Percentiles rank a stretch among this genome's conserved stretches.
Conservation (phyloP, 2,888 invertebrate species). For the Epiblema foenella region DNA sequence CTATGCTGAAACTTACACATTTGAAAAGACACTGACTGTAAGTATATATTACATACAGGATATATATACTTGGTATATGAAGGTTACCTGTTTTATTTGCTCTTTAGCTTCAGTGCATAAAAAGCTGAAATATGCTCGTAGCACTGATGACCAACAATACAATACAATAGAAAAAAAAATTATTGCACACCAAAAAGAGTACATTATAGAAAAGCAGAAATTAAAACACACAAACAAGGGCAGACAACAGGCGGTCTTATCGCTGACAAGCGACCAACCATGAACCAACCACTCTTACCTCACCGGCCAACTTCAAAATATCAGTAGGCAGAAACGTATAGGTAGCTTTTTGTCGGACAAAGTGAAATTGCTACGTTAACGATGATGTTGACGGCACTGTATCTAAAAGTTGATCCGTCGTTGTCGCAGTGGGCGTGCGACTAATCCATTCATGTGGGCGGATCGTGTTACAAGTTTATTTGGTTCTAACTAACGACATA, state of each 20-base stretch:
- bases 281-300: too few species aligned
- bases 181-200: too few species aligned
- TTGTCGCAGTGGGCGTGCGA: conserved; percentile 27
- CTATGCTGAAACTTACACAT: too few species aligned
- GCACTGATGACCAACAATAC: too few species aligned
- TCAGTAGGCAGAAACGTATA: not conserved
- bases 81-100: too few species aligned
- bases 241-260: too few species aligned
- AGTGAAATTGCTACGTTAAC: conserved; percentile 23
- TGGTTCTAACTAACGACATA: conserved; percentile 11
- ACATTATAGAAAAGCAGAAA: too few species aligned
- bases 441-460: conserved; percentile 20
- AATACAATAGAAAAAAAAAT: too few species aligned
- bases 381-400: conserved; percentile 1
- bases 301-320: conserved; percentile 10
- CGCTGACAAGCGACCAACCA: too few species aligned
- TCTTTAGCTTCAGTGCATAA: not conserved
- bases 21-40: too few species aligned
- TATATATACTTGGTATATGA: too few species aligned
- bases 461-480: conserved; percentile 25
- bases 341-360: conserved; percentile 13
- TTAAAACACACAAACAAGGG: not conserved
- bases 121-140: not conserved
- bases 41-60: too few species aligned
- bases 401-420: conserved; percentile 15